Percentiles rank a stretch among this genome's conserved stretches.
Conservation (phyloP, 2,797 vertebrate genomes). For the Telmatherina bonti region DNA sequence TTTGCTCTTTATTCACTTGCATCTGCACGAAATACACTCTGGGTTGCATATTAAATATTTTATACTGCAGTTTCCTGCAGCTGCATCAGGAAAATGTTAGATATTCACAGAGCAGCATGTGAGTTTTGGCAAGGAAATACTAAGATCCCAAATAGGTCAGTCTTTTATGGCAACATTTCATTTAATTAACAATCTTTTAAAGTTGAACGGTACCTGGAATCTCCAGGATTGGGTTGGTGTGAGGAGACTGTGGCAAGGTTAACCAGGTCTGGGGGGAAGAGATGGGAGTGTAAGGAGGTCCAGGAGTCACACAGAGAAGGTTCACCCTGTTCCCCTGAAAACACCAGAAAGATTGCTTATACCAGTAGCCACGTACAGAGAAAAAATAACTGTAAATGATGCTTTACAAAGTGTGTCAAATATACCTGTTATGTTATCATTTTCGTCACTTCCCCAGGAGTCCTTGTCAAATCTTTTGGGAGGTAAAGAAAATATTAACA, state of each 20-base stretch:
- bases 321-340: constrained; percentile 72
- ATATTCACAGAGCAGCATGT: not conserved
- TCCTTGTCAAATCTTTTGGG: constrained; percentile 72
- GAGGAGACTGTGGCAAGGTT: constrained; percentile 58
- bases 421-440: constrained; percentile 73
- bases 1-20: not conserved
- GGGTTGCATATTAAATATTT: not conserved
- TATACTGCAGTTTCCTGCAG: not conserved
- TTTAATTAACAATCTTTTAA: not conserved
- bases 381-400: not conserved
- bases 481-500: not conserved
- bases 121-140: not conserved
- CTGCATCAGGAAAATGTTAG: not conserved
- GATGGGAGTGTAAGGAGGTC: constrained; percentile 76
- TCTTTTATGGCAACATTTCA: not conserved
- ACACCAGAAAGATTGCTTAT: constrained; percentile 12
- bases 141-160: not conserved
- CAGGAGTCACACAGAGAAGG: constrained; percentile 75
- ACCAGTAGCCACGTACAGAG: not conserved
- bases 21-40: not conserved
- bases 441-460: constrained; percentile 81
- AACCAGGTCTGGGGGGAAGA: constrained; percentile 78
- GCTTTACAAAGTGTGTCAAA: constrained; percentile 2
- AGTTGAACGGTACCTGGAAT: constrained; percentile 58
- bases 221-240: constrained; percentile 21